Base-by-base conservation (phyloP, 2,888 invertebrate genomes). In the Chromoteleia sp. region DNA sequence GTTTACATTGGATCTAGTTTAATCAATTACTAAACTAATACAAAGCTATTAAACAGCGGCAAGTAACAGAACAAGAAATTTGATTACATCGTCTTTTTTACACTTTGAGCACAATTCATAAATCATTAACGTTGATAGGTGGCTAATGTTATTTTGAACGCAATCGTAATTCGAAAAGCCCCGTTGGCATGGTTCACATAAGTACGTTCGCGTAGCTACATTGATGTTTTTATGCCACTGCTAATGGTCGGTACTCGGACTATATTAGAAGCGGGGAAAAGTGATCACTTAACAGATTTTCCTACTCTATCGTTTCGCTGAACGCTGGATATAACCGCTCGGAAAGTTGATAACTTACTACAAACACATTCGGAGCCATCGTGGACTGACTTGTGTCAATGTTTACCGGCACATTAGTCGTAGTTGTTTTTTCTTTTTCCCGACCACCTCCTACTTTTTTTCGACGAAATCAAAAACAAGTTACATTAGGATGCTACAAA, bases 261-360 rank as follows among this genome's bases (percentile, higher is more conserved):
- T 56, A 58, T 78, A 74, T 81, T 77, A 74, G 45, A 74, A 48
- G 78, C 61, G 29, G 43, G 63, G 58, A 59, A 81, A 59, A 73
- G 73, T 75, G 67, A 81, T 74, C 54, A 77, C 58, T 77, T 78
- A 59, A 56, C 77, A 74, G 67, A 74, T 77, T 79, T 77, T 58
- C 59, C 54, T 54, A 48, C 43, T 70, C 56, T 29, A 45, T 61
- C 41, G 21, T 61, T 59, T 33, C 54, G 21, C 43, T 54, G 41
- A 56, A 65, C 48, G 52, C 21, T n/a, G n/a, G 21, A 65, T 19
- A 70, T 33, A 56, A 61, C 61, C 48, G 21, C 43, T 65, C 17
- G 36, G 52, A 61, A 74, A 56, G 73, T 81, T 85, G 81, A 85
- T 82, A 84, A 85, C 81, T 83, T 68, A 81, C 81, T 84, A 52